phyloP scores from a whole-genome alignment of 2,888 invertebrate genomes.

The Cataglyphis rosenhaueri region DNA sequence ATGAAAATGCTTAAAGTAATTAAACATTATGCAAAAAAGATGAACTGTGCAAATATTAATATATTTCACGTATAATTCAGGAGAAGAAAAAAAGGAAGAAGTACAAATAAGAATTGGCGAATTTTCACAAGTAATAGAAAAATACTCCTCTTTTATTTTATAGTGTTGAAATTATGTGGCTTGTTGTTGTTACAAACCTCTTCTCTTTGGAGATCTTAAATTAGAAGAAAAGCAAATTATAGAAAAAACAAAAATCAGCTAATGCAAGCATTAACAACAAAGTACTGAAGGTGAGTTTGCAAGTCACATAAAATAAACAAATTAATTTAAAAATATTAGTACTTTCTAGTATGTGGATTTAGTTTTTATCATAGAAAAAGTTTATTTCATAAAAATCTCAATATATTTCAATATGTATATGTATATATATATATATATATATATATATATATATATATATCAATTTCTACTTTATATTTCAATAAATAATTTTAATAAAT shows the following conservation, averaged over 20 bases:
- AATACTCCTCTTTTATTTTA: background rate
- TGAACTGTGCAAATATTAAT: background rate
- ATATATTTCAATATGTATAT: background rate
- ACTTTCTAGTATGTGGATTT: slow-evolving; percentile 2
- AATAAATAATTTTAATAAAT: slow-evolving; percentile 45
- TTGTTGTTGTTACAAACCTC: background rate
- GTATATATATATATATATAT: no score
- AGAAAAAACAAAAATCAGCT: background rate
- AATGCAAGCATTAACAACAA: slow-evolving; percentile 16
- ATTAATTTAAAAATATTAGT: slow-evolving; percentile 3
- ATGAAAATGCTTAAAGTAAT: background rate
- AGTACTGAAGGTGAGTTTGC: slow-evolving; percentile 33
- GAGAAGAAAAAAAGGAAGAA: background rate
- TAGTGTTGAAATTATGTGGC: slow-evolving; percentile 19
- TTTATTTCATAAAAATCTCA: background rate
- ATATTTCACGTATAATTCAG: background rate
- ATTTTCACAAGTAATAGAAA: background rate
- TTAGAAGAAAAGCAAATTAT: background rate
- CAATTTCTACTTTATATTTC: slow-evolving; percentile 17
- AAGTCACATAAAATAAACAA: background rate
- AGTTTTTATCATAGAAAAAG: background rate
- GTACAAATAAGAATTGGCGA: background rate
- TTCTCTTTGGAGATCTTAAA: background rate
- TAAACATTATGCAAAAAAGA: background rate
- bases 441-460: background rate